These are phyloP conservation scores for Brachypteracias leptosomus DNA, from an alignment of 2,113 vertebrate species.

Conservation along the genomic window DNA sequence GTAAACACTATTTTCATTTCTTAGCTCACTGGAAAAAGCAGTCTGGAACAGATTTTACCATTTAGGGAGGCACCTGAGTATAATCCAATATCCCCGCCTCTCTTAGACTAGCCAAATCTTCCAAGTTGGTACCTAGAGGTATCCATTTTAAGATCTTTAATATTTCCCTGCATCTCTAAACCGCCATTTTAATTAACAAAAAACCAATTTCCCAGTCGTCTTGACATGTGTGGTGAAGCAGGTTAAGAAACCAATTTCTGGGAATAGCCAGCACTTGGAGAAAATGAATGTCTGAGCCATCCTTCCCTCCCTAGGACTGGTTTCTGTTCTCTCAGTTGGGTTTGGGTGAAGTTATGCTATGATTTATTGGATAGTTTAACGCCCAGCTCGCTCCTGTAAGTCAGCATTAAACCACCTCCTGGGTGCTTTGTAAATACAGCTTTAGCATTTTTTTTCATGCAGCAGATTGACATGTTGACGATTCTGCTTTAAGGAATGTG, in stretches of 20 bases:
- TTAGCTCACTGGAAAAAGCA: not conserved
- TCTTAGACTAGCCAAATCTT: not conserved
- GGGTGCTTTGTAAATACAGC: slow-evolving; percentile 74
- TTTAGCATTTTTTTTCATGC: slow-evolving; percentile 72
- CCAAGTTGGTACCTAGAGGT: not conserved
- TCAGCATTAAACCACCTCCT: slow-evolving; percentile 74
- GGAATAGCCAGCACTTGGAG: slow-evolving; percentile 8
- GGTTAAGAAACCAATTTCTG: slow-evolving; percentile 19
- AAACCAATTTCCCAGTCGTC: slow-evolving; percentile 11
- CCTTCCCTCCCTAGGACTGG: not conserved
- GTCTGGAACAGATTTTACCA: not conserved
- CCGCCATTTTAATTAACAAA: slow-evolving; percentile 59
- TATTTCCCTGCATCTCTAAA: not conserved
- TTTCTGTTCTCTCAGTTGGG: not conserved
- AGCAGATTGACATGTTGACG: slow-evolving; percentile 79
- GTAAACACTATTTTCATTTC: not conserved
- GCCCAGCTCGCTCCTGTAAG: slow-evolving; percentile 35
- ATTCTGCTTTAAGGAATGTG: slow-evolving; percentile 80
- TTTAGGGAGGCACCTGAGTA: not conserved
- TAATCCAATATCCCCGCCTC: not conserved
- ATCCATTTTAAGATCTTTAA: slow-evolving; percentile 41
- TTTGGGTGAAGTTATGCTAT: slow-evolving; percentile 39
- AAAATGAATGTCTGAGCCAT: not conserved
- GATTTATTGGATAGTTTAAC: slow-evolving; percentile 74
- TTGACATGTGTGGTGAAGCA: slow-evolving; percentile 25